Conservation (phyloP, 2,888 invertebrate genomes). For the Pseudoips prasinana region DNA sequence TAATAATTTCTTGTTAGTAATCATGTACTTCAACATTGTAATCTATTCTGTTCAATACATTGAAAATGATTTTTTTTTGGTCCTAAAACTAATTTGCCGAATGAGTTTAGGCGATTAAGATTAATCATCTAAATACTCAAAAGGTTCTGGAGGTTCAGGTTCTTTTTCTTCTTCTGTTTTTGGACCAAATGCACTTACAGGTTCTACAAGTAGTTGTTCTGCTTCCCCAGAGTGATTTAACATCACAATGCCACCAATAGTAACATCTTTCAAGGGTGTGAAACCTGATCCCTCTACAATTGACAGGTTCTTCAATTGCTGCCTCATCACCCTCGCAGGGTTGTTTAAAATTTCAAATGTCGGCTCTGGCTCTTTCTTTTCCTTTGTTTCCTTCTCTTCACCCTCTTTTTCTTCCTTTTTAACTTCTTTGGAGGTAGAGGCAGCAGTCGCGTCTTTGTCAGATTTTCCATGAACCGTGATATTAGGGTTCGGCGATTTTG, state of each 20-base stretch:
- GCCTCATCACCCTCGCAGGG: constrained; percentile 96
- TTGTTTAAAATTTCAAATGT: constrained; percentile 95
- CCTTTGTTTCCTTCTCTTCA: constrained; percentile 70
- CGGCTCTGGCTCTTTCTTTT: constrained; percentile 94
- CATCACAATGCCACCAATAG: constrained; percentile 98
- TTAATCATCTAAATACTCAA: constrained; percentile 95
- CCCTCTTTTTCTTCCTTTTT: constrained; percentile 75
- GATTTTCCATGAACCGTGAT: constrained; percentile 75
- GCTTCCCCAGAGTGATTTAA: constrained; percentile 91
- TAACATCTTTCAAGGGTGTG: constrained; percentile 93
- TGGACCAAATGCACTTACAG: constrained; percentile 94
- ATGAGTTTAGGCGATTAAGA: constrained; percentile 46
- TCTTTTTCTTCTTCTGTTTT: constrained; percentile 97
- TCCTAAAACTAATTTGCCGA: constrained; percentile 43
- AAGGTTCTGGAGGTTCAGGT: constrained; percentile 98
- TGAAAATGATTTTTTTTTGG: constrained; percentile 40
- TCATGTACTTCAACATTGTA: constrained; percentile 55
- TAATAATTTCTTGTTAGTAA: constrained; percentile 54
- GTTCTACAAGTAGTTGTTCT: constrained; percentile 94
- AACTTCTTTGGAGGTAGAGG: constrained; percentile 70
- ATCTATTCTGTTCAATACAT: constrained; percentile 58
- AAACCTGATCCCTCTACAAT: constrained; percentile 92
- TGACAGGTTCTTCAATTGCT: constrained; percentile 91
- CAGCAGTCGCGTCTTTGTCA: constrained; percentile 55
- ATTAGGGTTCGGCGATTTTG: constrained; percentile 73